Evolutionary conservation across 2,113 vertebrate species (phyloP).

Genomic region (Megalops atlanticus): DNA sequence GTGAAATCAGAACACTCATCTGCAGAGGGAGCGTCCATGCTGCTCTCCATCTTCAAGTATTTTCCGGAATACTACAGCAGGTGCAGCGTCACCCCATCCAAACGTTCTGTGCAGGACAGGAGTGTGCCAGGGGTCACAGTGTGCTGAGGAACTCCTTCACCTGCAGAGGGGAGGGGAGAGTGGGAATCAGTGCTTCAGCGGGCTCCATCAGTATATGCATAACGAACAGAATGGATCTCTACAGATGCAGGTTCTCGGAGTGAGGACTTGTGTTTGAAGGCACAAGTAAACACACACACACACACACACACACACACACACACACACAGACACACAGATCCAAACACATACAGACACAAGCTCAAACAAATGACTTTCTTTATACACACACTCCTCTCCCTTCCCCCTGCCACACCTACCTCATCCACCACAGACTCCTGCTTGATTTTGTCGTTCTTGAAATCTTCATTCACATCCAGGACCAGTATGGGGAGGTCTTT

Average conservation of each 20-base stretch:
- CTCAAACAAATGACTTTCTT: too few relatives aligned
- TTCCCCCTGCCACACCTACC: slow-evolving; percentile 47
- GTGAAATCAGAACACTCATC: too few relatives aligned
- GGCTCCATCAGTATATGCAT: too few relatives aligned
- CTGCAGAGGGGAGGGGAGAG: not conserved
- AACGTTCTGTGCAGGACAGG: not conserved
- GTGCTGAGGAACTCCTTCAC: slow-evolving; percentile 24
- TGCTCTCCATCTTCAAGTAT: too few relatives aligned
- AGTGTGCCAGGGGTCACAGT: not conserved
- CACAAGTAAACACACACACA: not conserved
- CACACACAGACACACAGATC: not conserved
- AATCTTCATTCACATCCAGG: slow-evolving; percentile 79
- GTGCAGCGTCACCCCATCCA: too few relatives aligned
- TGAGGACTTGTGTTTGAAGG: too few relatives aligned
- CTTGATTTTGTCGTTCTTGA: slow-evolving; percentile 79
- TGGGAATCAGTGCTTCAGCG: not conserved
- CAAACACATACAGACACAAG: not conserved
- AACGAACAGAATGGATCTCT: too few relatives aligned
- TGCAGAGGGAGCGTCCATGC: too few relatives aligned
- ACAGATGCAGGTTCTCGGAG: too few relatives aligned
- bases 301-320: not conserved
- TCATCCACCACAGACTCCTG: slow-evolving; percentile 72
- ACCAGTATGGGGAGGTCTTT: slow-evolving; percentile 74
- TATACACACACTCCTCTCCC: too few relatives aligned
- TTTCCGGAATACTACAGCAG: too few relatives aligned